phyloP scores from a whole-genome alignment of 2,113 vertebrate genomes.

The Fukomys damarensis region DNA sequence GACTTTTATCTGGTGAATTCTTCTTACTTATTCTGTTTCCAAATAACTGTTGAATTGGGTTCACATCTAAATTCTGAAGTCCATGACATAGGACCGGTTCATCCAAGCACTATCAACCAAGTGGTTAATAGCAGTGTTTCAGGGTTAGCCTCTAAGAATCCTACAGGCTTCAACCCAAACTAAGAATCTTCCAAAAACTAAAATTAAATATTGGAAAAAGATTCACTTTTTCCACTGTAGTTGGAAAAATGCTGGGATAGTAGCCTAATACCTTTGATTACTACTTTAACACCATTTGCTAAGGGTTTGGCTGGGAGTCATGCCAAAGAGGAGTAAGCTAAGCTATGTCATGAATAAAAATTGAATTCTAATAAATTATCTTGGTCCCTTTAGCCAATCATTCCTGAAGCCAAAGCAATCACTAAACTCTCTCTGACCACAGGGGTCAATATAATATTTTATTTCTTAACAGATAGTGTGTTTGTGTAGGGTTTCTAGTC shows the following conservation, averaged over 20 bases:
- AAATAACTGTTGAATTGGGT: background rate
- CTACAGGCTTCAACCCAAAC: background rate
- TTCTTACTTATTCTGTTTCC: background rate
- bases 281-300: background rate
- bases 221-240: background rate
- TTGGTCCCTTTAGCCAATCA: background rate
- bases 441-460: background rate
- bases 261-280: background rate
- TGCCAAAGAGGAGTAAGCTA: background rate
- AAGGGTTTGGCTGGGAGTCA: background rate
- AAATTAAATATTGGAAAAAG: conserved; percentile 8
- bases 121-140: background rate
- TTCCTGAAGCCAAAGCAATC: conserved; percentile 17
- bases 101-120: background rate
- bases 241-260: background rate
- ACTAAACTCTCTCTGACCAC: background rate
- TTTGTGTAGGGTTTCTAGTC: background rate
- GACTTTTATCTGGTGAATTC: background rate
- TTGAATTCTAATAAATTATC: background rate
- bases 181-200: background rate
- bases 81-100: background rate
- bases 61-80: background rate
- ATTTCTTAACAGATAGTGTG: background rate
- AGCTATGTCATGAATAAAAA: background rate
- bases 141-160: background rate